These are phyloP conservation scores for Helobdella robusta DNA, from an alignment of 2,888 invertebrate genomes.

Conservation along the genomic window DNA sequence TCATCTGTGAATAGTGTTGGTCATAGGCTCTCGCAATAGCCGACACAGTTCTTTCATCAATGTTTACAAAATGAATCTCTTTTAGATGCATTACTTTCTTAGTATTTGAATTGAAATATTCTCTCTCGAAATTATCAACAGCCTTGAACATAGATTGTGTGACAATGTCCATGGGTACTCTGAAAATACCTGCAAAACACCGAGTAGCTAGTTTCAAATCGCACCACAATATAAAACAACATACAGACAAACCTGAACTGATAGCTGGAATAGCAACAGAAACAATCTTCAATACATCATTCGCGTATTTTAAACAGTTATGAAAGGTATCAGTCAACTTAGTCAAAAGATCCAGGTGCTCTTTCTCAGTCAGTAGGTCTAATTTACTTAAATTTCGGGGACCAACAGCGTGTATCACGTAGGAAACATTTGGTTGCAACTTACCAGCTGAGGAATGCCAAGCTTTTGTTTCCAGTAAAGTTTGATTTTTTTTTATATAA, in stretches of 20 bases:
- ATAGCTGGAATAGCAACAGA: conserved; percentile 9
- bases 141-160: background rate
- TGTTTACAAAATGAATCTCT: conserved; percentile 15
- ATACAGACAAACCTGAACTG: background rate
- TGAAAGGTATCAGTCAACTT: background rate
- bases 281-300: background rate
- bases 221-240: background rate
- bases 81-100: background rate
- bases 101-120: too few species aligned
- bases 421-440: background rate
- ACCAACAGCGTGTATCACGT: conserved; percentile 17
- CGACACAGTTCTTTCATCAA: conserved; percentile 5
- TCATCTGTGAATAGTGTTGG: too few species aligned
- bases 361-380: background rate
- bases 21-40: background rate
- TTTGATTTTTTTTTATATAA: background rate
- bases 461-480: background rate
- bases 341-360: background rate
- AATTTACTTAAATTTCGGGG: conserved; percentile 1
- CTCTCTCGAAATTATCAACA: background rate
- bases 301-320: conserved; percentile 9
- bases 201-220: background rate
- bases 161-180: background rate
- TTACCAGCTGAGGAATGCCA: conserved; percentile 3
- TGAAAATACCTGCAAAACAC: background rate